Evolutionary conservation across 1,140 invertebrate species (phyloP).

Genomic region (Venustaconcha ellipsiformis): DNA sequence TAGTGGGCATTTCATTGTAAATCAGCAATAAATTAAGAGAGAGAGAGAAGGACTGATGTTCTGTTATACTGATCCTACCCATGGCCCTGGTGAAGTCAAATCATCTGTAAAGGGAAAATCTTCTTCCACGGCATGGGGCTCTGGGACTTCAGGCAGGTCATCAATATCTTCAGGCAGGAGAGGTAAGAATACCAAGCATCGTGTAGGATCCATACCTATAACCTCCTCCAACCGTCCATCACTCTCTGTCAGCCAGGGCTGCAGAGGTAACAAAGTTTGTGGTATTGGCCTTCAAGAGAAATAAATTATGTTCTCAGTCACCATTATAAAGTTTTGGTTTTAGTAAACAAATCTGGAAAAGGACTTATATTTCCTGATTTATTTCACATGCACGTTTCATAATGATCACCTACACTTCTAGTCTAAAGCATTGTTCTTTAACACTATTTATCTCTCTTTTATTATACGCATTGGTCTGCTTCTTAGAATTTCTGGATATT

Average conservation of each 20-base stretch:
- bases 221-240: conserved; percentile 16
- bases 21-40: too few species aligned
- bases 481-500: too few species aligned
- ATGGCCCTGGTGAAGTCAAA: conserved; percentile 24
- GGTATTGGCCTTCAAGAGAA: conserved; percentile 17
- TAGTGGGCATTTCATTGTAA: too few species aligned
- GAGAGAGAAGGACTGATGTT: too few species aligned
- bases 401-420: too few species aligned
- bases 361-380: too few species aligned
- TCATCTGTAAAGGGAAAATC: conserved; percentile 24
- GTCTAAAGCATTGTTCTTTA: too few species aligned
- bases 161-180: conserved; percentile 9
- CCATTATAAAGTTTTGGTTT: too few species aligned
- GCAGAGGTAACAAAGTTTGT: conserved; percentile 13
- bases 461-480: too few species aligned
- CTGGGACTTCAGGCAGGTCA: conserved; percentile 23
- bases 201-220: conserved; percentile 16
- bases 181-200: conserved; percentile 24
- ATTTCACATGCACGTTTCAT: too few species aligned
- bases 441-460: too few species aligned
- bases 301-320: not conserved
- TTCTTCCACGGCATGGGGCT: not conserved
- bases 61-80: conserved; percentile 3
- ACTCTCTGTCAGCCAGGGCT: conserved; percentile 21
- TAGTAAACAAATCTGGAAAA: too few species aligned